Evolutionary conservation across 2,797 vertebrate genomes (phyloP).

Genomic region (Sebastes steindachneri): DNA sequence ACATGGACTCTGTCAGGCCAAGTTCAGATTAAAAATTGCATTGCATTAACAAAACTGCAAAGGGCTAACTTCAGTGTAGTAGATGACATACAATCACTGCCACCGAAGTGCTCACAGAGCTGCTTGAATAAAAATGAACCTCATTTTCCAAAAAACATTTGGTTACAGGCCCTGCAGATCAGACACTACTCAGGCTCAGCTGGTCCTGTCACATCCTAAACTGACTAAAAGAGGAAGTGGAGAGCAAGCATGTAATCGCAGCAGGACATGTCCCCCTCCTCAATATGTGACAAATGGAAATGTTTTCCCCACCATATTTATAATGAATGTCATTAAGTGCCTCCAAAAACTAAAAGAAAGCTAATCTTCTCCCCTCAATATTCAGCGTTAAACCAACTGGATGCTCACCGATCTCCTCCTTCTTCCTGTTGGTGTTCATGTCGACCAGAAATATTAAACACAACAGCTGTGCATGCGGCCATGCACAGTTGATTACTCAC

Average conservation of each 20-base stretch:
- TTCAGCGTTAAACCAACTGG: neutral
- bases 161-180: neutral
- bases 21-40: neutral
- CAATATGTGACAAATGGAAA: neutral
- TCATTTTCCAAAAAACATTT: neutral
- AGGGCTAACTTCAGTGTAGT: neutral
- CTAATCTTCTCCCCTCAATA: neutral
- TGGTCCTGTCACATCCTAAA: neutral
- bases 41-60: neutral
- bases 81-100: neutral
- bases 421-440: neutral
- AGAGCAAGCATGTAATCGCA: neutral
- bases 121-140: neutral
- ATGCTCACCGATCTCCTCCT: neutral
- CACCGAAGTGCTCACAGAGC: neutral
- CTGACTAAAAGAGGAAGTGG: slow-evolving; percentile 20
- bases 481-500: neutral
- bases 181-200: neutral
- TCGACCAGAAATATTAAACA: neutral
- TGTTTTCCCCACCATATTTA: neutral
- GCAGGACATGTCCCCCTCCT: neutral
- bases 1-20: neutral
- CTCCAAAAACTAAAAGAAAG: neutral
- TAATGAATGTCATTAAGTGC: neutral
- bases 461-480: neutral